These are phyloP conservation scores for Lasioglossum leucozonium DNA, from an alignment of 2,888 invertebrate genomes.

Conservation along the genomic window DNA sequence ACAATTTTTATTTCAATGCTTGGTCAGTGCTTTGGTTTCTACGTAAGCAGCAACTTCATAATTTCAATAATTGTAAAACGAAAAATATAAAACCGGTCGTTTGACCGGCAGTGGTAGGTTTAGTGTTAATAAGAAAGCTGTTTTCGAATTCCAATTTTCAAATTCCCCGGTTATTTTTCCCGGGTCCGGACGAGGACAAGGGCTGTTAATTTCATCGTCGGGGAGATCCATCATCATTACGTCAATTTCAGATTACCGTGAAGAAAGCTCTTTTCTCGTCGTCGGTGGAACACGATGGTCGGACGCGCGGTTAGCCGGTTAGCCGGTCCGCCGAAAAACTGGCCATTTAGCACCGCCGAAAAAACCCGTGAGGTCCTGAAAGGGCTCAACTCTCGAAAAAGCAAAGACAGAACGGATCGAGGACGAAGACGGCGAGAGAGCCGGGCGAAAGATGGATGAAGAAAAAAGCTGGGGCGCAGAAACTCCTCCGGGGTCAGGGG, in stretches of 20 bases:
- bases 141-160: neutral
- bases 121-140: no score
- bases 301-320: constrained; percentile 3
- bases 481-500: neutral
- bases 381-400: constrained; percentile 52
- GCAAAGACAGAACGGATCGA: constrained; percentile 41
- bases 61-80: no score
- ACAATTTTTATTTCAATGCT: no score
- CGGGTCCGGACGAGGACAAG: neutral
- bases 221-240: constrained; percentile 61
- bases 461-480: constrained; percentile 43
- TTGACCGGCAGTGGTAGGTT: no score
- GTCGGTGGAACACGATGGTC: constrained; percentile 29
- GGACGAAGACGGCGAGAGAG: constrained; percentile 18
- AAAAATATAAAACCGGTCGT: no score
- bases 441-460: constrained; percentile 69
- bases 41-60: no score
- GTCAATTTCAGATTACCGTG: constrained; percentile 61
- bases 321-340: constrained; percentile 44
- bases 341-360: constrained; percentile 58
- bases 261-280: constrained; percentile 37
- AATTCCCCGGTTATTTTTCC: neutral
- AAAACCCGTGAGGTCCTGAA: constrained; percentile 43
- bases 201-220: constrained; percentile 30
- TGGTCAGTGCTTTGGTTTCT: no score